These are phyloP conservation scores for Peromyscus eremicus DNA, from an alignment of 2,797 vertebrate genomes.

Conservation along the genomic window DNA sequence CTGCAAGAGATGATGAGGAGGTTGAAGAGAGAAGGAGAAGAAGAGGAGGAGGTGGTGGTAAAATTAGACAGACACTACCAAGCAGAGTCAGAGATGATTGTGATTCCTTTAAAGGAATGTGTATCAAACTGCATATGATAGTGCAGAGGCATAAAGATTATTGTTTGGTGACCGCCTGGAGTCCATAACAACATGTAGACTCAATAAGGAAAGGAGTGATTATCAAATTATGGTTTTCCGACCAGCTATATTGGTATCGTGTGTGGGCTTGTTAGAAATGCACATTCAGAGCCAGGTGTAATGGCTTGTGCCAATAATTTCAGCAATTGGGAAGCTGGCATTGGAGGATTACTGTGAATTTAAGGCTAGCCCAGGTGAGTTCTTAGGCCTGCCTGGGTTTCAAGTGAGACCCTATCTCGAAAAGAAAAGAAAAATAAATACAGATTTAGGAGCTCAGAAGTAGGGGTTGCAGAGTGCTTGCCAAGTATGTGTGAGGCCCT, in stretches of 20 bases:
- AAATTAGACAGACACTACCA: not conserved
- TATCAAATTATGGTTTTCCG: not conserved
- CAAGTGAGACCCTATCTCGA: not conserved
- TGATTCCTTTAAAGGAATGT: not conserved
- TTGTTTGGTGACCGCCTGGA: not conserved
- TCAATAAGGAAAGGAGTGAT: not conserved
- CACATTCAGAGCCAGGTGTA: not conserved
- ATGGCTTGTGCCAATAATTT: not conserved
- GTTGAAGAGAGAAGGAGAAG: not conserved
- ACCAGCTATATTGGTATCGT: not conserved
- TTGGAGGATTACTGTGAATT: not conserved
- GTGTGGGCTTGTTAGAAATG: constrained; percentile 16
- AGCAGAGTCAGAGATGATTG: not conserved
- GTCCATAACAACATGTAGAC: not conserved
- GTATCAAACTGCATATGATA: not conserved
- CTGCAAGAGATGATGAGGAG: not conserved
- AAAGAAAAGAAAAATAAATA: not conserved
- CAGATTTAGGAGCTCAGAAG: not conserved
- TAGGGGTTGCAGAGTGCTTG: not conserved
- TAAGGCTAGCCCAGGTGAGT: not conserved
- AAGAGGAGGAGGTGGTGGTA: not conserved
- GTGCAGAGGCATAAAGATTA: not conserved
- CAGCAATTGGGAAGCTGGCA: not conserved
- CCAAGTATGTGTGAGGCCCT: not conserved
- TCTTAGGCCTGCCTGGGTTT: not conserved